These are phyloP conservation scores for Antheraea assamensis DNA, from an alignment of 2,888 invertebrate species.

Conservation along the genomic window DNA sequence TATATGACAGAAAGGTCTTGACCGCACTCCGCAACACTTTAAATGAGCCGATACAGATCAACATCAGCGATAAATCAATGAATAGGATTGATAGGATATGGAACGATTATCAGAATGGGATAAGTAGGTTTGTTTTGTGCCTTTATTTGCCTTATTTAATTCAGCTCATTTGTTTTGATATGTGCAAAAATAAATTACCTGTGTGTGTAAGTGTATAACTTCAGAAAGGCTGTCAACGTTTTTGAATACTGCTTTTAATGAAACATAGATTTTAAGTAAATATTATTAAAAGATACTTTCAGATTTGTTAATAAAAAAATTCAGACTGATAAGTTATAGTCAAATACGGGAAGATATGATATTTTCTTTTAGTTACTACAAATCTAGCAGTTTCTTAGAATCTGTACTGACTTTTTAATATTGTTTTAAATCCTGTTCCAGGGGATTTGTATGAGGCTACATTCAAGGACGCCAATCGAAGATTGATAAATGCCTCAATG, in stretches of 20 bases:
- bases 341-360: too few relatives aligned
- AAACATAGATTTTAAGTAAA: too few relatives aligned
- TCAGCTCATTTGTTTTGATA: neutral
- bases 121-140: conserved; percentile 61
- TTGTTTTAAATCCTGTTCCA: conserved; percentile 43
- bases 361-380: too few relatives aligned
- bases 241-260: too few relatives aligned
- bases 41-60: conserved; percentile 53
- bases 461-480: conserved; percentile 47
- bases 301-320: too few relatives aligned
- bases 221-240: too few relatives aligned
- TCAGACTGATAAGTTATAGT: too few relatives aligned
- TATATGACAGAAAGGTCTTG: conserved; percentile 68
- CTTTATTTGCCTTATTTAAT: neutral
- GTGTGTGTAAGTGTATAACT: too few relatives aligned
- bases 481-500: conserved; percentile 33
- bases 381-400: too few relatives aligned
- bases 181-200: too few relatives aligned
- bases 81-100: conserved; percentile 68
- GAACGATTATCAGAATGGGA: conserved; percentile 66
- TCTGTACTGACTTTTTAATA: neutral
- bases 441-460: conserved; percentile 60
- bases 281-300: too few relatives aligned
- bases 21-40: conserved; percentile 52
- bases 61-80: conserved; percentile 57